A percentile compares a stretch with the other conserved stretches of the same genome.
Conservation (phyloP, 2,113 vertebrate genomes). For the Actenoides lindsayi region DNA sequence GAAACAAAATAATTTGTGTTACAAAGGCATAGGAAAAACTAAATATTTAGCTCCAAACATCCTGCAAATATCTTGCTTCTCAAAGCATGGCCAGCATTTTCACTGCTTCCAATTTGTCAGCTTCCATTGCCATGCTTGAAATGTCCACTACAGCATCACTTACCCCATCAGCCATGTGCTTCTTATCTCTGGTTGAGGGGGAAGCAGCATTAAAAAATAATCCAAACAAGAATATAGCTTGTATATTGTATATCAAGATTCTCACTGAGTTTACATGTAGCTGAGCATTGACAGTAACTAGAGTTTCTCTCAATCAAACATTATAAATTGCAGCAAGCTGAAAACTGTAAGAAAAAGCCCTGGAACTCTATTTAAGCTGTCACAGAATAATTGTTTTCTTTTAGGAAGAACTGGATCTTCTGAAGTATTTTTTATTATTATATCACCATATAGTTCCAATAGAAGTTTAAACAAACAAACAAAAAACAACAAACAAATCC, state of each 20-base stretch:
- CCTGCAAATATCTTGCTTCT: conserved; percentile 92
- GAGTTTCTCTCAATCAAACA: neutral
- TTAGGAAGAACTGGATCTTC: neutral
- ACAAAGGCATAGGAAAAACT: neutral
- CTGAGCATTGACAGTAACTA: neutral
- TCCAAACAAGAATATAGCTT: neutral
- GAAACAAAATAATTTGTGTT: neutral
- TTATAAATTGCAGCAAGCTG: neutral
- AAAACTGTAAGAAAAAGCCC: neutral
- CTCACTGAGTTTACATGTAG: neutral
- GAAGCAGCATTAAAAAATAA: neutral
- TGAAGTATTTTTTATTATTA: neutral
- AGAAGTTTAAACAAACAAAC: neutral
- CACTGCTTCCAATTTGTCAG: conserved; percentile 88
- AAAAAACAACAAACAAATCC: no score
- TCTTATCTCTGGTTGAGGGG: conserved; percentile 84
- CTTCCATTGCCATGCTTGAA: conserved; percentile 77
- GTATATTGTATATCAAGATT: neutral
- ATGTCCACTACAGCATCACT: conserved; percentile 84
- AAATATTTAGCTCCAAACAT: conserved; percentile 87
- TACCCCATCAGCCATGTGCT: conserved; percentile 95
- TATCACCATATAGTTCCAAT: neutral
- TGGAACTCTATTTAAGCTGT: neutral
- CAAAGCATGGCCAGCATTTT: conserved; percentile 84
- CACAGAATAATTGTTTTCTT: neutral